A percentile compares a stretch with the other conserved stretches of the same genome.
phyloP scores from a whole-genome alignment of 2,888 invertebrate species.

The Phragmatobia fuliginosa region DNA sequence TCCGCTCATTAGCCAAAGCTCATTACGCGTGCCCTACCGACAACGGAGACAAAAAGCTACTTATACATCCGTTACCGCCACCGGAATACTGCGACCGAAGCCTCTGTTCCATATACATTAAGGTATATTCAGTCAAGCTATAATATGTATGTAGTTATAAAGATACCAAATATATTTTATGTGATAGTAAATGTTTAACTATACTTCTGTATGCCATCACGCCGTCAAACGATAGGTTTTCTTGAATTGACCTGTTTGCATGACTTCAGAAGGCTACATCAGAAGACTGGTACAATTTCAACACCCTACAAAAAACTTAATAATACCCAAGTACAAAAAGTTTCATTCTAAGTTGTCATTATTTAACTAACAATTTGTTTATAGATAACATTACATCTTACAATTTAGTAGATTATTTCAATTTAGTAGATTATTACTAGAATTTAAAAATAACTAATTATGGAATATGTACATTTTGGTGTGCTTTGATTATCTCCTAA shows the following conservation, averaged over 20 bases:
- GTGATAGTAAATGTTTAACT: background rate
- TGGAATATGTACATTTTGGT: background rate
- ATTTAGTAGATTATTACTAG: background rate
- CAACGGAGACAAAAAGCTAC: conserved; percentile 74
- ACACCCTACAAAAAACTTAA: too few species aligned
- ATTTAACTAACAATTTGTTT: background rate
- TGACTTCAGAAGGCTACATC: background rate
- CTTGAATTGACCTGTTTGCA: background rate
- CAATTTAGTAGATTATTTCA: background rate
- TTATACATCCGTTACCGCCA: conserved; percentile 69
- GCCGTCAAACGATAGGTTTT: background rate
- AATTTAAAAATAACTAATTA: background rate
- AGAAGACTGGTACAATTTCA: background rate
- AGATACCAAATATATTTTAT: background rate
- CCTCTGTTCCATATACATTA: conserved; percentile 15
- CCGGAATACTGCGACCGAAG: conserved; percentile 69
- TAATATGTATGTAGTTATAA: background rate
- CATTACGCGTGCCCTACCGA: conserved; percentile 68
- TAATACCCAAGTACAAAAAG: too few species aligned
- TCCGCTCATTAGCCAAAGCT: conserved; percentile 82
- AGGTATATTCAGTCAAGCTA: background rate
- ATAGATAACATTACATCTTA: background rate
- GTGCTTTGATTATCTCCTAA: background rate
- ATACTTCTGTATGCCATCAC: background rate
- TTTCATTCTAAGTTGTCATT: background rate